phyloP scores from a whole-genome alignment of 2,113 vertebrate genomes.

The Falco punctatus region DNA sequence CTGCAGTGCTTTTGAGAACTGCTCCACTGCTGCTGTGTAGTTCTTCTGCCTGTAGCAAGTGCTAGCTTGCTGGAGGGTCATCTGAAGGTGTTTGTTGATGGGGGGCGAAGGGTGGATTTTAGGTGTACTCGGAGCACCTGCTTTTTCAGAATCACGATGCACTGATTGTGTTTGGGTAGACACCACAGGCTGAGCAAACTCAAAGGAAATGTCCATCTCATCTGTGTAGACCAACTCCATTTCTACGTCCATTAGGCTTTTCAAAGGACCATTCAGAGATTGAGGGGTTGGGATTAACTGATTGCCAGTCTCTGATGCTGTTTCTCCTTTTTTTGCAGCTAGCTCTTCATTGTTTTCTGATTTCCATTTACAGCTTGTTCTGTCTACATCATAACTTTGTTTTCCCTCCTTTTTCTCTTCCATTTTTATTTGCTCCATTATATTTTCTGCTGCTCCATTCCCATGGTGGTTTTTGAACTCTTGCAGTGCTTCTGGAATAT shows the following conservation, averaged over 20 bases:
- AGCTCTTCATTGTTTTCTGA: conserved; percentile 23
- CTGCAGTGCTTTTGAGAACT: conserved; percentile 71
- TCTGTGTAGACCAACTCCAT: conserved; percentile 69
- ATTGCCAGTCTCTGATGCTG: neutral
- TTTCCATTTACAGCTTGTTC: conserved; percentile 41
- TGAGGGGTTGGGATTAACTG: neutral
- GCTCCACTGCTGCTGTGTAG: conserved; percentile 64
- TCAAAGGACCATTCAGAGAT: conserved; percentile 48
- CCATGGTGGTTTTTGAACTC: conserved; percentile 19
- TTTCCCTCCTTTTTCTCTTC: conserved; percentile 41
- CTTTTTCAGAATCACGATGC: conserved; percentile 10
- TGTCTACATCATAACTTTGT: conserved; percentile 28
- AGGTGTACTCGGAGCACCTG: conserved; percentile 1
- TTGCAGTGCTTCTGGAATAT: conserved; percentile 2
- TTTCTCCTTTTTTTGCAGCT: conserved; percentile 15
- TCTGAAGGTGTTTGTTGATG: conserved; percentile 71
- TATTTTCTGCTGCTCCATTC: neutral
- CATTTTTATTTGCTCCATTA: neutral
- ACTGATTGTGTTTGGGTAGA: neutral
- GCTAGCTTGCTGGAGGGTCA: conserved; percentile 70
- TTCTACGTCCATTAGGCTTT: conserved; percentile 72
- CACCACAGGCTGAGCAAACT: conserved; percentile 30
- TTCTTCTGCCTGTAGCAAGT: conserved; percentile 72
- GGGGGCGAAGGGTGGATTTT: conserved; percentile 53
- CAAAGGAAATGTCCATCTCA: conserved; percentile 70